Evolutionary conservation across 92 coral and sea anemone species (phyloP).

Genomic region (Actinostola sp.): DNA sequence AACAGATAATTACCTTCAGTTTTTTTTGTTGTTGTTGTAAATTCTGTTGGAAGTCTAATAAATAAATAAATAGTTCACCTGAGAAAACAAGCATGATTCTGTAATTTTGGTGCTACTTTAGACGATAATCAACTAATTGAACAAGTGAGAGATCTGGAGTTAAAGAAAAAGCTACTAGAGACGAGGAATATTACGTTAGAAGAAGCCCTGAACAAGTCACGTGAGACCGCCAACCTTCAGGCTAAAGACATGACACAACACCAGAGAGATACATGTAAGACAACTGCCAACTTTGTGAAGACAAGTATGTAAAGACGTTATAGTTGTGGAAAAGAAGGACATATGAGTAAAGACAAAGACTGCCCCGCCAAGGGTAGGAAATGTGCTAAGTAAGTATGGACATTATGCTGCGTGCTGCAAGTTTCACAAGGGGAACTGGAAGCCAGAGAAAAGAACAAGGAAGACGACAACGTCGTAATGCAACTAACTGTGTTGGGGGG

Average conservation of each 20-base stretch:
- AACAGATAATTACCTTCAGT: no score
- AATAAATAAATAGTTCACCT: conserved; percentile 47
- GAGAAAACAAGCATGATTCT: conserved; percentile 60
- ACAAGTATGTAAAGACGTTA: conserved; percentile 1
- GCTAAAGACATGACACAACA: conserved; percentile 43
- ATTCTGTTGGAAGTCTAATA: no score
- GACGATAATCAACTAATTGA: conserved; percentile 66
- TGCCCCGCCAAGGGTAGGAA: conserved; percentile 48
- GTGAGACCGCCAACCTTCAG: conserved; percentile 51
- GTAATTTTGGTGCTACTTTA: conserved; percentile 60
- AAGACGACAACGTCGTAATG: neutral
- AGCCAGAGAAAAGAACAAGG: neutral
- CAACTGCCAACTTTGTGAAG: conserved; percentile 20
- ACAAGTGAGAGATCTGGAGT: conserved; percentile 27
- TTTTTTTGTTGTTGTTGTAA: no score
- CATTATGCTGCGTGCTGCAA: conserved; percentile 46
- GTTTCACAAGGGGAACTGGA: conserved; percentile 3
- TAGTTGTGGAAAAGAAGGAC: conserved; percentile 47
- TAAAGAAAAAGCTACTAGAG: conserved; percentile 50
- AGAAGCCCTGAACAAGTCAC: conserved; percentile 43
- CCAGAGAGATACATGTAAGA: neutral
- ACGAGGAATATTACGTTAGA: conserved; percentile 63
- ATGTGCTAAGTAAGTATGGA: conserved; percentile 47
- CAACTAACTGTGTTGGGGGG: conserved; percentile 18
- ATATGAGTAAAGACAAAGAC: conserved; percentile 23